These are phyloP conservation scores for Anolis sagrei DNA, from an alignment of 2,113 vertebrate species.

Conservation along the genomic window DNA sequence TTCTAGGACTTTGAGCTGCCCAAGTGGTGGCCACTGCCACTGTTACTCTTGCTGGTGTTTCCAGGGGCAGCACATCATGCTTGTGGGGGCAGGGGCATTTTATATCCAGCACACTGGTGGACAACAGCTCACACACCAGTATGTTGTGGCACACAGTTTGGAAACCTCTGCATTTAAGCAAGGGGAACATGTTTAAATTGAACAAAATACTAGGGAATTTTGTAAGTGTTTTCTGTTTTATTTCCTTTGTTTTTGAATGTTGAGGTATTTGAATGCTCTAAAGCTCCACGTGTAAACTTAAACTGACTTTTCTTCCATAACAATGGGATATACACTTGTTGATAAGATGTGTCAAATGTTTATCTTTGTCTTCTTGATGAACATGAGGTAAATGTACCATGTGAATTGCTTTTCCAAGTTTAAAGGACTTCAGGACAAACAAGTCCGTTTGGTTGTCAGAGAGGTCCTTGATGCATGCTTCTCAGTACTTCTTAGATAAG, in stretches of 20 bases:
- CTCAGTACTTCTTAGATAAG: slow-evolving; percentile 31
- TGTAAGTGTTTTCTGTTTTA: neutral
- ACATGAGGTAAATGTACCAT: slow-evolving; percentile 36
- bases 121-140: too few relatives aligned
- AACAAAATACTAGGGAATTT: too few relatives aligned
- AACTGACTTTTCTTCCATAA: neutral
- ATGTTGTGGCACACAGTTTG: too few relatives aligned
- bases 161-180: too few relatives aligned
- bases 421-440: slow-evolving; percentile 18
- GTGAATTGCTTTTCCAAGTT: slow-evolving; percentile 34
- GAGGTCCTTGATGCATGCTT: slow-evolving; percentile 30
- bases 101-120: too few relatives aligned
- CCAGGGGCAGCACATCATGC: too few relatives aligned
- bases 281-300: neutral
- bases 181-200: too few relatives aligned
- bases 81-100: too few relatives aligned
- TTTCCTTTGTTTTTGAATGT: neutral
- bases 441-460: neutral
- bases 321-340: slow-evolving; percentile 8
- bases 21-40: too few relatives aligned
- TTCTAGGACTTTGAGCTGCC: too few relatives aligned
- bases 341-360: neutral
- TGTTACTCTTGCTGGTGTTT: too few relatives aligned
- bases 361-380: slow-evolving; percentile 17
- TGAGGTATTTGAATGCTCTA: slow-evolving; percentile 17